Base-by-base conservation (phyloP, 2,113 vertebrate species). In the Talpa occidentalis region DNA sequence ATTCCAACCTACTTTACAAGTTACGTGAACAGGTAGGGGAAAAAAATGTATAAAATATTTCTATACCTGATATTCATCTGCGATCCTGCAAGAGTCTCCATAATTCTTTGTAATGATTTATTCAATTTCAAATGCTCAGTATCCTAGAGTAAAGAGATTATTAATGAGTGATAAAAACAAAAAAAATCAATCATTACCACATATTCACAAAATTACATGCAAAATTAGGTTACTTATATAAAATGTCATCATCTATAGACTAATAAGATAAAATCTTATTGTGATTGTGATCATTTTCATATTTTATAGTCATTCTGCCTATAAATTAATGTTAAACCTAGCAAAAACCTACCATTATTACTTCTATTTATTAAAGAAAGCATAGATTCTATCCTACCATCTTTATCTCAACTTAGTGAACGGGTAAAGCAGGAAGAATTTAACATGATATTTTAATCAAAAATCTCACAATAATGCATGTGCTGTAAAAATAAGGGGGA, bases 11-110 rank as follows among this genome's bases (percentile, higher is more conserved):
- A 69, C 24, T 5, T 78, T 84, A 8, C 59, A 95, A 84, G n/a
- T 83, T 90, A 93, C 37, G 2, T 85, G 16, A 91, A 21, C 6
- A 88, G 40, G 6, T 91, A 5, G 60, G 30, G 84, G 59, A 59
- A 93, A 52, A 92, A 42, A 49, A 49, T 19, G 19, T 26, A 2
- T 88, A 42, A 93, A 64, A 30, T 30, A 10, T 74, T 76, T 6
- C 11, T 67, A 67, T 98, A 98, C 98, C 98, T 98, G 73, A 81
- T 87, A 77, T 96, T 97, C 66, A 32, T 95, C 74, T 94, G 97
- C 17, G 82, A 70, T 10, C 94, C 94, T 66, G 66, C 30, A 91
- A 90, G 83, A 94, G 78, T 59, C 30, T 98, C 90, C 96, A 94
- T 96, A 35, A 90, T 44, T 82, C 59, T 47, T 95, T 59, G 24